Conservation (phyloP, 2,113 vertebrate species). For the Gadus macrocephalus region DNA sequence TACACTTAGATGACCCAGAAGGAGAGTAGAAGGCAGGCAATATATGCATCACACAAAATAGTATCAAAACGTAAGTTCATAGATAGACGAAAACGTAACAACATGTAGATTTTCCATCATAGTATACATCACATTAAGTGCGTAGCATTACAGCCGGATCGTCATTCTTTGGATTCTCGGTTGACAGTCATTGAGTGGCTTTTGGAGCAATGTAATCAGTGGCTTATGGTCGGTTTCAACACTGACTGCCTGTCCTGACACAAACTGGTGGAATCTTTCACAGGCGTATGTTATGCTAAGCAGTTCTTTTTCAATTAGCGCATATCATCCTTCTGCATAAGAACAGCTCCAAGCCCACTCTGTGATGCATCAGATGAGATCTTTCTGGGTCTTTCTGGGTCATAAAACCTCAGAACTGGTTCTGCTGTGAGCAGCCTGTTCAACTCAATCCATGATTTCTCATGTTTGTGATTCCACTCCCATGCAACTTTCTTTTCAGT, state of each 20-base stretch:
- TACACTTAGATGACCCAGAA: too few species aligned
- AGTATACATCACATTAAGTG: conserved; percentile 7
- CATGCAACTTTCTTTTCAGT: conserved; percentile 17
- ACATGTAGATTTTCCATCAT: too few species aligned
- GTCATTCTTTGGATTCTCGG: conserved; percentile 6
- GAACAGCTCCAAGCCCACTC: conserved; percentile 14
- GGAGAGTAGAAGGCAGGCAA: too few species aligned
- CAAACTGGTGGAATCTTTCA: conserved; percentile 17
- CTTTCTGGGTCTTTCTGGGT: not conserved
- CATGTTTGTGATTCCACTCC: conserved; percentile 19
- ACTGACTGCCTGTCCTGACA: too few species aligned
- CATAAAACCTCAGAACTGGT: conserved; percentile 18
- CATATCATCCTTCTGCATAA: conserved; percentile 16
- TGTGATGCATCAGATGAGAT: conserved; percentile 23
- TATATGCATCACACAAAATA: too few species aligned
- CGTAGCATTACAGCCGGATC: too few species aligned
- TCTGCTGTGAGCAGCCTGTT: conserved; percentile 15
- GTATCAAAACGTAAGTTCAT: too few species aligned
- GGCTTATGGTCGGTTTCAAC: too few species aligned
- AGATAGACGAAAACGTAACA: too few species aligned
- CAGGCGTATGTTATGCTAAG: conserved; percentile 1
- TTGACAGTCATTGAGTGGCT: conserved; percentile 24
- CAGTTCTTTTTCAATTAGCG: conserved; percentile 11
- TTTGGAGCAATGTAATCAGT: conserved; percentile 2
- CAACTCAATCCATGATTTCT: conserved; percentile 1